A percentile compares a stretch with the other conserved stretches of the same genome.
Evolutionary conservation across 2,797 vertebrate species (phyloP).

Genomic region (Phataginus tricuspis): DNA sequence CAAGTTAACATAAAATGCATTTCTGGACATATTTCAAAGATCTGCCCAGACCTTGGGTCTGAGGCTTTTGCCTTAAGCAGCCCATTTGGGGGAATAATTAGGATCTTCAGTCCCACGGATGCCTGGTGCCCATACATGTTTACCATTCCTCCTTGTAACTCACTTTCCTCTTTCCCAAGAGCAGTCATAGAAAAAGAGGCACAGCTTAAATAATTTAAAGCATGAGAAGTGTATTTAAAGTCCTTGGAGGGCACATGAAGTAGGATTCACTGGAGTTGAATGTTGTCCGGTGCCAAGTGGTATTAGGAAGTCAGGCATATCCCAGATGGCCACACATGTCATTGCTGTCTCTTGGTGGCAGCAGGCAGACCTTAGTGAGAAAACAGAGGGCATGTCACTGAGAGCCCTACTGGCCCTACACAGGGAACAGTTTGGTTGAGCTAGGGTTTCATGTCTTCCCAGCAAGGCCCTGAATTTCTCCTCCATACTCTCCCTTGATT

Average conservation of each 20-base stretch:
- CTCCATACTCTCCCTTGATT: neutral
- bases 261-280: neutral
- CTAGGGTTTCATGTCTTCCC: neutral
- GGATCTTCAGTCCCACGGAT: neutral
- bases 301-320: slow-evolving; percentile 65
- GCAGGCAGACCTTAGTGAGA: slow-evolving; percentile 69
- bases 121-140: neutral
- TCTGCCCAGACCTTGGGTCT: slow-evolving; percentile 59
- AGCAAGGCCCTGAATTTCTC: neutral
- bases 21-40: slow-evolving; percentile 63
- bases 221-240: slow-evolving; percentile 64
- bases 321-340: slow-evolving; percentile 49
- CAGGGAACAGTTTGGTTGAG: neutral
- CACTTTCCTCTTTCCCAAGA: neutral
- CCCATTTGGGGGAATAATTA: neutral
- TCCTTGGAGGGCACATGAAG: slow-evolving; percentile 55
- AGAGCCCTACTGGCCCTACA: neutral
- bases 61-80: slow-evolving; percentile 35
- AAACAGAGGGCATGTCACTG: slow-evolving; percentile 43
- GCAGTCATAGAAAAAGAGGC: slow-evolving; percentile 49
- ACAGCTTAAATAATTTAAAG: slow-evolving; percentile 52
- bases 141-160: neutral
- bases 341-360: slow-evolving; percentile 54
- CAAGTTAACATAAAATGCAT: slow-evolving; percentile 22
- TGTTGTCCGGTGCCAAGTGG: slow-evolving; percentile 74